Evolutionary conservation across 2,113 vertebrate species (phyloP).

Genomic region (Chauna torquata): DNA sequence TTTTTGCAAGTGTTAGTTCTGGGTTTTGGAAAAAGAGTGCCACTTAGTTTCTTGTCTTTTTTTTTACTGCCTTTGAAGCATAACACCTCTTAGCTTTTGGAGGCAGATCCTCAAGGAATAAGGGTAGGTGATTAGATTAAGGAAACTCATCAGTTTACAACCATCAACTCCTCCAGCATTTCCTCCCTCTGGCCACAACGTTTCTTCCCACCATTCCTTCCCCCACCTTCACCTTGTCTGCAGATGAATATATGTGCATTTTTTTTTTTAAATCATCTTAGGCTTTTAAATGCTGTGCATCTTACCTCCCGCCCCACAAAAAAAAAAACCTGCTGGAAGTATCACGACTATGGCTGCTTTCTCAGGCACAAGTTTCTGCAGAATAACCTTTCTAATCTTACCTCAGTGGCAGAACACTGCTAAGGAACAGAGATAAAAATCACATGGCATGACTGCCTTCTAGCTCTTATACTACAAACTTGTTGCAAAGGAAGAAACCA

Average conservation of each 20-base stretch:
- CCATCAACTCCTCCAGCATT: neutral
- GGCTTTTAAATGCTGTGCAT: too few relatives aligned
- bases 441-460: neutral
- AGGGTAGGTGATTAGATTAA: neutral
- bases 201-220: neutral
- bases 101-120: neutral
- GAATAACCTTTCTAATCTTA: neutral
- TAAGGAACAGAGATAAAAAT: neutral
- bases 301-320: too few relatives aligned
- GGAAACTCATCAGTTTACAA: neutral
- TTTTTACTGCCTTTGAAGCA: neutral
- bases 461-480: neutral
- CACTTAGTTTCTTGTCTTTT: neutral
- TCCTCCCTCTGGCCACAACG: neutral
- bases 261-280: neutral
- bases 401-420: neutral
- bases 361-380: neutral
- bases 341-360: neutral
- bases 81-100: neutral
- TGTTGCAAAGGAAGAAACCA: neutral
- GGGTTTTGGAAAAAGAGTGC: neutral
- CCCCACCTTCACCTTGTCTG: neutral
- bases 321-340: neutral
- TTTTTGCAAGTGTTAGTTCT: neutral
- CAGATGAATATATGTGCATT: neutral